phyloP scores from a whole-genome alignment of 1,140 invertebrate species.

The Bilobella aurantiaca region DNA sequence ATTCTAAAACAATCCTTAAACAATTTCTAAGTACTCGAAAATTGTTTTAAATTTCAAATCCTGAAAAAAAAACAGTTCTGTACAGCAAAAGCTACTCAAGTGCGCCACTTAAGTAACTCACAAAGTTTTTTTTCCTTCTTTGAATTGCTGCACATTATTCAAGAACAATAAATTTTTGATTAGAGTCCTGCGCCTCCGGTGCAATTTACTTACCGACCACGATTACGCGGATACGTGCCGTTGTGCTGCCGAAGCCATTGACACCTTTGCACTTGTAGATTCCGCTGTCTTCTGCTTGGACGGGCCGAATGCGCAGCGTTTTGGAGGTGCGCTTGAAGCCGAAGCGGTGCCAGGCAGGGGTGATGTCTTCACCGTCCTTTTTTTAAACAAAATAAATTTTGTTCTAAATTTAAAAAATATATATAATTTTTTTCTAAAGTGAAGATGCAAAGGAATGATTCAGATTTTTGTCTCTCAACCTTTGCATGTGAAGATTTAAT shows the following conservation, averaged over 20 bases:
- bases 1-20: too few relatives aligned
- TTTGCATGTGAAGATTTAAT: background rate
- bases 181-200: too few relatives aligned
- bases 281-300: conserved; percentile 29
- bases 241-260: conserved; percentile 34
- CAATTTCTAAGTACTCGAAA: too few relatives aligned
- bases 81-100: too few relatives aligned
- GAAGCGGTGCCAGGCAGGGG: conserved; percentile 25
- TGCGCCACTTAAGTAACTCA: too few relatives aligned
- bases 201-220: conserved; percentile 32
- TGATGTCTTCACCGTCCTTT: conserved; percentile 39
- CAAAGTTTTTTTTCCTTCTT: too few relatives aligned
- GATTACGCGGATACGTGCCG: conserved; percentile 26
- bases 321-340: conserved; percentile 19
- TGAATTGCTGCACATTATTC: too few relatives aligned
- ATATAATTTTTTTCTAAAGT: background rate
- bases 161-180: too few relatives aligned
- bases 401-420: background rate
- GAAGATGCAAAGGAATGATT: background rate
- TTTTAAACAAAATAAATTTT: conserved; percentile 1
- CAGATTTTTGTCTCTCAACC: background rate
- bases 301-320: conserved; percentile 27
- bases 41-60: too few relatives aligned
- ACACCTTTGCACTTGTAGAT: conserved; percentile 35
- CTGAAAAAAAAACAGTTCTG: too few relatives aligned